Evolutionary conservation across 2,888 invertebrate species (phyloP).

Genomic region (Dryocosmus kuriphilus): DNA sequence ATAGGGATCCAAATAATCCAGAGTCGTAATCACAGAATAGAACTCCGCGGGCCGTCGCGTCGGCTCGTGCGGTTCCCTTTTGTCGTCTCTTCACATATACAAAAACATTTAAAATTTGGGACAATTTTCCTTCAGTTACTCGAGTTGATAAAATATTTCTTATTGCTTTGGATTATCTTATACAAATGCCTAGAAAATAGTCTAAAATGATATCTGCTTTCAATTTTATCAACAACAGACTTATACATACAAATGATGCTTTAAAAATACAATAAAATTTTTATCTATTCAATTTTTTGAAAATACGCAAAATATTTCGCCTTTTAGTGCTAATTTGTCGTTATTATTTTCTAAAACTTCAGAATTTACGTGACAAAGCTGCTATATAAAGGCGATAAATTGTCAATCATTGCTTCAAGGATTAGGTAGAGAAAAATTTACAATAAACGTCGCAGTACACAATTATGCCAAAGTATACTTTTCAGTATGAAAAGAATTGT

Average conservation of each 20-base stretch:
- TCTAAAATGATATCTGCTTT: too few species aligned
- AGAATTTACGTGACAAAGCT: background rate
- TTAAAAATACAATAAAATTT: background rate
- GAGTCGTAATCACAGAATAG: conserved; percentile 71
- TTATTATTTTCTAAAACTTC: background rate
- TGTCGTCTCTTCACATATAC: conserved; percentile 9
- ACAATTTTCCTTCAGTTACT: too few species aligned
- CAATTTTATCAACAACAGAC: too few species aligned
- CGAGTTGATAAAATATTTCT: too few species aligned
- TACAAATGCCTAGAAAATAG: too few species aligned
- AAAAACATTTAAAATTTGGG: background rate
- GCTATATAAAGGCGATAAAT: background rate
- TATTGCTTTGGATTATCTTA: too few species aligned
- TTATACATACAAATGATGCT: background rate
- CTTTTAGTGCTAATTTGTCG: background rate
- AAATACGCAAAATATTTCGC: background rate
- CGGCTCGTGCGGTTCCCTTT: conserved; percentile 72
- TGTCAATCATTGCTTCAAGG: conserved; percentile 3
- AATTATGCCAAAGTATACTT: background rate
- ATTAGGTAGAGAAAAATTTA: conserved; percentile 5
- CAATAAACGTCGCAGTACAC: background rate
- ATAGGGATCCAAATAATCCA: conserved; percentile 74
- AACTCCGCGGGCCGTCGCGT: conserved; percentile 74
- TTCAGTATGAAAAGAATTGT: background rate
- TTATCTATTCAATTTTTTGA: background rate